These are phyloP conservation scores for Gonioctena quinquepunctata DNA, from an alignment of 1,140 invertebrate genomes.

Conservation along the genomic window DNA sequence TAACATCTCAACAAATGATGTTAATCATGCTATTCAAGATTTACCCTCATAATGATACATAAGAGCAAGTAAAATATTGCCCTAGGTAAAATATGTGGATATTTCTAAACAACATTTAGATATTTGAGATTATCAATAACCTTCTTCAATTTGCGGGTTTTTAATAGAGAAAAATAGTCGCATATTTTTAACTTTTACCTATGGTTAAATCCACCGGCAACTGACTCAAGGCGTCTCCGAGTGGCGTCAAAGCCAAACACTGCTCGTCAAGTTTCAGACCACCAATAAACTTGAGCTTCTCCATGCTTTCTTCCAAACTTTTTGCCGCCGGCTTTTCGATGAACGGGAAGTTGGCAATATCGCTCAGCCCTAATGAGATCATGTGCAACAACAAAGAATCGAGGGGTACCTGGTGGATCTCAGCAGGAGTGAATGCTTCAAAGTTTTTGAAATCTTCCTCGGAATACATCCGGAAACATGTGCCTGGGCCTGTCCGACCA, in stretches of 20 bases:
- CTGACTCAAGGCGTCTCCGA: conserved; percentile 85
- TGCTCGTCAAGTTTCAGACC: conserved; percentile 80
- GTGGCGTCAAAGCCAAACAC: conserved; percentile 73
- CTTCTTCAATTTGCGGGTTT: background rate
- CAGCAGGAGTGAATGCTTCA: conserved; percentile 78
- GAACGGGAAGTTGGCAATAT: conserved; percentile 93
- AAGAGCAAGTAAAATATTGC: too few species aligned
- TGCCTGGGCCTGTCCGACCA: conserved; percentile 79
- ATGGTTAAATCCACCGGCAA: conserved; percentile 94
- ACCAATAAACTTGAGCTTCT: conserved; percentile 86
- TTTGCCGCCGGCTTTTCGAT: conserved; percentile 85
- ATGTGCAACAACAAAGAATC: conserved; percentile 93
- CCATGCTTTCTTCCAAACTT: conserved; percentile 84
- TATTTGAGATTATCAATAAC: too few species aligned
- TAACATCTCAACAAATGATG: too few species aligned
- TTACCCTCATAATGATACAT: too few species aligned
- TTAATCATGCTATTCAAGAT: too few species aligned
- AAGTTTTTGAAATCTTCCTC: conserved; percentile 67
- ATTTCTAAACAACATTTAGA: too few species aligned
- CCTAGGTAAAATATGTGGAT: too few species aligned
- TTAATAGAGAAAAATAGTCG: background rate
- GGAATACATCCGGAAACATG: conserved; percentile 85
- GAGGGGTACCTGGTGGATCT: conserved; percentile 82
- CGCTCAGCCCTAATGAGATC: conserved; percentile 91
- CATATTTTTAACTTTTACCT: conserved; percentile 58